phyloP scores from a whole-genome alignment of 1,140 invertebrate species.

The Zophobas atratus region DNA sequence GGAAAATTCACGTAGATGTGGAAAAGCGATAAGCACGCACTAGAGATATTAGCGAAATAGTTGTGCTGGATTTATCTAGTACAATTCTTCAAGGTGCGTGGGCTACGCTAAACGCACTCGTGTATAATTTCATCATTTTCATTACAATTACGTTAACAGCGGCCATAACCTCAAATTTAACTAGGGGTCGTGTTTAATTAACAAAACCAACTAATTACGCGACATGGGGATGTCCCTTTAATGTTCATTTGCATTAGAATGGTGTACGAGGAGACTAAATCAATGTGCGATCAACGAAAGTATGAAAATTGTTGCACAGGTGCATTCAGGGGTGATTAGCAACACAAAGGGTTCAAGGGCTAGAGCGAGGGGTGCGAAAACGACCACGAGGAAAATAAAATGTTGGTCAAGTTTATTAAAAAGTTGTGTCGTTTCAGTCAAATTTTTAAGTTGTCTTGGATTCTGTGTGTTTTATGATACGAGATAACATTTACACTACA shows the following conservation, averaged over 20 bases:
- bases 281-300: slow-evolving; percentile 2
- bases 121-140: slow-evolving; percentile 32
- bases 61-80: not conserved
- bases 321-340: not conserved
- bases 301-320: not conserved
- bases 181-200: slow-evolving; percentile 7
- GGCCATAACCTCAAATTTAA: slow-evolving; percentile 30
- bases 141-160: slow-evolving; percentile 38
- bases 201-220: slow-evolving; percentile 36
- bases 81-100: not conserved
- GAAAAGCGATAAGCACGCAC: slow-evolving; percentile 31
- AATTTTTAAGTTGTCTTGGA: too few species aligned
- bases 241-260: slow-evolving; percentile 22
- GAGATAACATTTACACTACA: too few species aligned
- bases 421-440: too few species aligned
- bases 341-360: too few species aligned
- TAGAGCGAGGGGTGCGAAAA: too few species aligned
- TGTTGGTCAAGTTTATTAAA: too few species aligned
- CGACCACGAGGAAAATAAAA: too few species aligned
- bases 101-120: slow-evolving; percentile 19
- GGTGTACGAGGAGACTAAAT: slow-evolving; percentile 2
- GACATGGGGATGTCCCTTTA: slow-evolving; percentile 29
- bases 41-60: not conserved
- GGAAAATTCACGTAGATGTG: slow-evolving; percentile 5
- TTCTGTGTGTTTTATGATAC: too few species aligned